Evolutionary conservation across 1,140 invertebrate genomes (phyloP).

Genomic region (Drosophila sechellia): DNA sequence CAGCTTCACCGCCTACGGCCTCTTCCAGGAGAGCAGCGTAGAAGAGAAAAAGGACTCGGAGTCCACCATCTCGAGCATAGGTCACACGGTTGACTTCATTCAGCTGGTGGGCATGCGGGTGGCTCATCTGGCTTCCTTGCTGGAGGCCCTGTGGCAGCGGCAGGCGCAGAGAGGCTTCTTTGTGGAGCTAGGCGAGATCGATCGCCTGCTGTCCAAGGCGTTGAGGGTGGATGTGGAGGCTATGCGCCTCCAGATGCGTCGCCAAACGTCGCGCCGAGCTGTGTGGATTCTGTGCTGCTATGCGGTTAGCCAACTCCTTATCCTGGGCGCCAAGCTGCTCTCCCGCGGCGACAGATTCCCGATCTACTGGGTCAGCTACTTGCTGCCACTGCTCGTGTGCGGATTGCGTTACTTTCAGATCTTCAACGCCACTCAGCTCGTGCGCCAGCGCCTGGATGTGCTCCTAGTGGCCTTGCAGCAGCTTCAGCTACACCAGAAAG

Average conservation of each 20-base stretch:
- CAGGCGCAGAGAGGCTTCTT: slow-evolving; percentile 44
- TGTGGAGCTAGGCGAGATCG: slow-evolving; percentile 62
- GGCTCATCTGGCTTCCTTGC: slow-evolving; percentile 57
- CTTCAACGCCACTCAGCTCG: slow-evolving; percentile 56
- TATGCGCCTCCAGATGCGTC: slow-evolving; percentile 24
- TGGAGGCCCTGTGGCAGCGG: slow-evolving; percentile 62
- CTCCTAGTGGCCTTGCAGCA: slow-evolving; percentile 42
- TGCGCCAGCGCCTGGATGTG: slow-evolving; percentile 58
- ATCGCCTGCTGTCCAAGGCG: slow-evolving; percentile 49
- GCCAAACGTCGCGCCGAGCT: slow-evolving; percentile 16
- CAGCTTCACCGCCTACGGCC: slow-evolving; percentile 45
- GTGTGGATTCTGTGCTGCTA: slow-evolving; percentile 61
- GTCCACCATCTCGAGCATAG: slow-evolving; percentile 49
- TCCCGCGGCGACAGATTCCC: slow-evolving; percentile 30
- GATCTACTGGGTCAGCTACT: slow-evolving; percentile 70
- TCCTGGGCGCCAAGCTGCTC: slow-evolving; percentile 56
- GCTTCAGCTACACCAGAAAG: slow-evolving; percentile 40
- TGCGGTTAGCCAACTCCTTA: slow-evolving; percentile 53
- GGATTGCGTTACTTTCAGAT: slow-evolving; percentile 78
- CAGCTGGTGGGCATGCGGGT: slow-evolving; percentile 77
- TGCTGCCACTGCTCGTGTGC: slow-evolving; percentile 67
- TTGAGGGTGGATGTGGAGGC: slow-evolving; percentile 55
- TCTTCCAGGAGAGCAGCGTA: slow-evolving; percentile 48
- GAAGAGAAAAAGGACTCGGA: background rate
- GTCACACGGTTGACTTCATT: slow-evolving; percentile 74